These are phyloP conservation scores for Coregonus sp. DNA, from an alignment of 2,797 vertebrate genomes.

Conservation along the genomic window DNA sequence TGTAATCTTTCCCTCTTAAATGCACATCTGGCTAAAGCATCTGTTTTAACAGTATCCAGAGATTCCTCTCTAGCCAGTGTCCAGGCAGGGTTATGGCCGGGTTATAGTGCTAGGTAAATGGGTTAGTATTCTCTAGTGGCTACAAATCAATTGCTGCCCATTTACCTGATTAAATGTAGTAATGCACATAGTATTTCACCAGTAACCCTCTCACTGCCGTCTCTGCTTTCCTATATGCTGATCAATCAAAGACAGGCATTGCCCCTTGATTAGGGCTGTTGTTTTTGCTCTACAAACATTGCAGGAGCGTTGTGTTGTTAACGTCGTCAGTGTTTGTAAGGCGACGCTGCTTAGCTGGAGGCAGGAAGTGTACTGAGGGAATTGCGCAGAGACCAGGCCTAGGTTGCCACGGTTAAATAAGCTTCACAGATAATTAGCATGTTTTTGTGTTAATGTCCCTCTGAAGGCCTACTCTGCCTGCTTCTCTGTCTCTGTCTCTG, in stretches of 20 bases:
- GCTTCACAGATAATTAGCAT: slow-evolving; percentile 25
- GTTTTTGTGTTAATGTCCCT: slow-evolving; percentile 9
- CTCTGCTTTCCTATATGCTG: neutral
- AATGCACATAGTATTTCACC: slow-evolving; percentile 2
- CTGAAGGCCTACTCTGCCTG: slow-evolving; percentile 27
- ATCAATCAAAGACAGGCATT: slow-evolving; percentile 1
- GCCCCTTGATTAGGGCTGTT: slow-evolving; percentile 47
- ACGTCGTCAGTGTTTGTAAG: slow-evolving; percentile 31
- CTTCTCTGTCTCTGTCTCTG: neutral
- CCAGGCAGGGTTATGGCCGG: neutral
- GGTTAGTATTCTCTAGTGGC: slow-evolving; percentile 32
- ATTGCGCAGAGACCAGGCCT: slow-evolving; percentile 30
- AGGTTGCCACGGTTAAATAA: slow-evolving; percentile 43
- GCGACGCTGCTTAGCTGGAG: slow-evolving; percentile 15
- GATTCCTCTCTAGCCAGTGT: slow-evolving; percentile 33
- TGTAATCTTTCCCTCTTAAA: slow-evolving; percentile 33
- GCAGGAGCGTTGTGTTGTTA: slow-evolving; percentile 38
- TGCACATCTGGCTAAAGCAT: slow-evolving; percentile 51
- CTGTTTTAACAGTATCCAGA: slow-evolving; percentile 26
- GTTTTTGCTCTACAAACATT: slow-evolving; percentile 37
- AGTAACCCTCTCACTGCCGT: slow-evolving; percentile 34
- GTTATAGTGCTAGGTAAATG: slow-evolving; percentile 52
- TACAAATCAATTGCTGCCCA: slow-evolving; percentile 58
- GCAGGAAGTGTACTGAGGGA: slow-evolving; percentile 21
- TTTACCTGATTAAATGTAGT: slow-evolving; percentile 52